Percentiles rank a stretch among this genome's conserved stretches.
Evolutionary conservation across 2,888 invertebrate genomes (phyloP).

Genomic region (Hyppa rectilinea): DNA sequence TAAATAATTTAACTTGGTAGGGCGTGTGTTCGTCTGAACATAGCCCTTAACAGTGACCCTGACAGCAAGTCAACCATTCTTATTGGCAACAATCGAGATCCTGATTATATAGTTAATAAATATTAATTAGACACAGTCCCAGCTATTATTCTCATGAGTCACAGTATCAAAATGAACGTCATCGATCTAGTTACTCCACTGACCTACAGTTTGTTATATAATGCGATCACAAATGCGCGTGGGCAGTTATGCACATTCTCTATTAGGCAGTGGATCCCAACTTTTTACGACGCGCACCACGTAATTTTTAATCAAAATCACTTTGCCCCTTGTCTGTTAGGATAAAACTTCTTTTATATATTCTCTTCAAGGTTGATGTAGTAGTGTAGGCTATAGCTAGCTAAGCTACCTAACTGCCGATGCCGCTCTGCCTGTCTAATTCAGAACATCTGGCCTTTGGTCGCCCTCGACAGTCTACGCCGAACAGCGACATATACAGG

Average conservation of each 20-base stretch:
- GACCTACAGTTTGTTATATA: constrained; percentile 62
- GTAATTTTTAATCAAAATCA: background rate
- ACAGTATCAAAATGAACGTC: constrained; percentile 51
- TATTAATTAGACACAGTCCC: constrained; percentile 28
- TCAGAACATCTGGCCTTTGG: too few relatives aligned
- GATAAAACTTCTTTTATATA: too few relatives aligned
- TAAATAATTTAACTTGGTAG: background rate
- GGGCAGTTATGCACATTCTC: constrained; percentile 43
- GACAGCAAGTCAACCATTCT: background rate
- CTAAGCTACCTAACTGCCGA: too few relatives aligned
- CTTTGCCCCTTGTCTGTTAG: background rate
- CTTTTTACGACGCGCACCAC: background rate
- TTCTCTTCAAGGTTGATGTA: too few relatives aligned
- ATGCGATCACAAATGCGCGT: constrained; percentile 51
- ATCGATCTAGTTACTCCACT: constrained; percentile 64
- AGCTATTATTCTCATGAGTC: constrained; percentile 49
- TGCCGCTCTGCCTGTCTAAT: too few relatives aligned
- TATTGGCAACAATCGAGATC: constrained; percentile 1
- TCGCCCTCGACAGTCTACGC: too few relatives aligned
- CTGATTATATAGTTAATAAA: constrained; percentile 14
- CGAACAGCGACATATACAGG: too few relatives aligned
- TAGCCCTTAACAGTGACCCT: background rate
- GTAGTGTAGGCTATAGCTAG: too few relatives aligned
- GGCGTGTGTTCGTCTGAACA: background rate
- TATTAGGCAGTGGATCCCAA: constrained; percentile 17